Base-by-base conservation (phyloP, 1,140 invertebrate genomes). In the Camponotus pennsylvanicus region DNA sequence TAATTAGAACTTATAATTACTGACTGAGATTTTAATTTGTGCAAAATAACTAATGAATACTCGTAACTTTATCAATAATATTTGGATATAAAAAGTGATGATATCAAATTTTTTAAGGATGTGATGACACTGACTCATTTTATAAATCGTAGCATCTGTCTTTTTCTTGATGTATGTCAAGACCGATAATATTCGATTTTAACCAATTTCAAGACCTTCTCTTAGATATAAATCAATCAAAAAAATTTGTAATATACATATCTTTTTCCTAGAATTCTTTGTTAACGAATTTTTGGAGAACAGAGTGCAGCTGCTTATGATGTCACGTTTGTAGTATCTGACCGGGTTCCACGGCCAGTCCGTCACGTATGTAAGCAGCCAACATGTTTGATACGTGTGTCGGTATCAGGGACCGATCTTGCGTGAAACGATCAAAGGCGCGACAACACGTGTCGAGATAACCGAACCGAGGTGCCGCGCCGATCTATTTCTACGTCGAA, bases 341-440 rank as follows among this genome's bases (percentile, higher is more conserved):
- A 83, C 55, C 69, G 40, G 69, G 57, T 75, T 75, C 69, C 9
- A 37, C 57, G 69, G 69, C 57, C 5, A 21, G 1, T 18, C 69
- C 42, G 57, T 82, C 78, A 82, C 6, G 61, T 13, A 42, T 37
- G 67, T 37, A 37, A 7, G 49, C 34, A 70, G 49, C 13, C 32
- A 18, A 45, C 18, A 66, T 9, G 13, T 57, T 49, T 27, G 18
- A 15, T 59, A 73, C 32, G 7, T 63, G 32, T 59, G 69, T 75
- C 55, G 27, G 64, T 59, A 42, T n/a, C 85, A 80, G 40, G 55
- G 57, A 61, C 34, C 83, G 73, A 88, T 88, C 83, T 86, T 88
- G 87, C 84, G 87, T 90, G 79, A 90, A 86, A 87, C 73, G 87
- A 90, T 90, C 88, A 90, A 90, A 90, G 86, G 71, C 61, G 21